phyloP scores from a whole-genome alignment of 2,888 invertebrate species.

The Sussaba pulchella region DNA sequence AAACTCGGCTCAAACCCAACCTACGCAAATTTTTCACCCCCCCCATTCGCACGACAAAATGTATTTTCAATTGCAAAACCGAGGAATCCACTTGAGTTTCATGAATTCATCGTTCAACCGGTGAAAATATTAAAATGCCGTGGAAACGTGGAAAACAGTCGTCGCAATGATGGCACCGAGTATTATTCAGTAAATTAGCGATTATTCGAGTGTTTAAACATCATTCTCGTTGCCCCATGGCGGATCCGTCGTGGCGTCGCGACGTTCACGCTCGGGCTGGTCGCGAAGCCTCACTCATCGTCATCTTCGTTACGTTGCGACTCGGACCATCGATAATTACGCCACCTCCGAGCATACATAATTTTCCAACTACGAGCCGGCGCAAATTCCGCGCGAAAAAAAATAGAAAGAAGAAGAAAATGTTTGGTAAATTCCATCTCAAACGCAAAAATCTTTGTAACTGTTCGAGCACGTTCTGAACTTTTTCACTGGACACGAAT shows the following conservation, averaged over 20 bases:
- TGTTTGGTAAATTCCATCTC: background rate
- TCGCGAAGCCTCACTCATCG: slow-evolving; percentile 5
- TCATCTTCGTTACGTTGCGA: slow-evolving; percentile 1
- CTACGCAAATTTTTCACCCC: too few species aligned
- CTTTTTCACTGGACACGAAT: slow-evolving; percentile 46
- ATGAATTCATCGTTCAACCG: too few species aligned
- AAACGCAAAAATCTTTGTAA: slow-evolving; percentile 34
- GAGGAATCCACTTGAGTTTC: too few species aligned
- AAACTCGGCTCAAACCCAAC: too few species aligned
- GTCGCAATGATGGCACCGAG: too few species aligned
- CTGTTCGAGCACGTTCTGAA: slow-evolving; percentile 51
- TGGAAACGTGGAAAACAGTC: too few species aligned
- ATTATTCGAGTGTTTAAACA: slow-evolving; percentile 46
- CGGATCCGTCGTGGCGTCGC: too few species aligned
- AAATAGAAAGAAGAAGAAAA: background rate
- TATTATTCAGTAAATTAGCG: background rate
- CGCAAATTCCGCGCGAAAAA: slow-evolving; percentile 7
- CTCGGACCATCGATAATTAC: slow-evolving; percentile 41
- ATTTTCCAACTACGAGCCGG: background rate
- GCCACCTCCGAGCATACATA: slow-evolving; percentile 8
- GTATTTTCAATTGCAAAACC: too few species aligned
- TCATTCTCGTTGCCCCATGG: background rate
- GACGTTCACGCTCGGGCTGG: background rate
- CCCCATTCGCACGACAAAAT: too few species aligned
- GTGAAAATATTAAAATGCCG: too few species aligned